phyloP scores from a whole-genome alignment of 1,140 invertebrate genomes.

The Mizuhopecten yessoensis region DNA sequence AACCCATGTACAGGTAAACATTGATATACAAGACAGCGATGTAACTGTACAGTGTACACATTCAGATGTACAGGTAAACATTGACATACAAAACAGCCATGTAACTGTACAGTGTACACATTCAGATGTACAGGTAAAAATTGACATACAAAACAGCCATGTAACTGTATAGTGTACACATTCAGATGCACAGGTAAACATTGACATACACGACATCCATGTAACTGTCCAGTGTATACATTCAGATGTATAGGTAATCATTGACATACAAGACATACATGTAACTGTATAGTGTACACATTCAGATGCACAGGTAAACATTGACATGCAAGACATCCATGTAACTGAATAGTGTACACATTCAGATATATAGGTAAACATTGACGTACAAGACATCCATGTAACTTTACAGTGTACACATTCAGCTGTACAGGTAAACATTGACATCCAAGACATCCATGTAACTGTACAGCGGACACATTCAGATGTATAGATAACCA shows the following conservation, averaged over 20 bases:
- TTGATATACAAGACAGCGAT: not conserved
- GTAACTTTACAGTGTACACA: too few species aligned
- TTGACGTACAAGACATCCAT: not conserved
- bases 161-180: too few species aligned
- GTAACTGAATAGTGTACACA: too few species aligned
- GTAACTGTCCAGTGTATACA: too few species aligned
- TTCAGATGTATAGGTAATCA: not conserved
- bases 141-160: too few species aligned
- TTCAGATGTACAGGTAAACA: not conserved
- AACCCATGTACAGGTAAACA: conserved; percentile 32
- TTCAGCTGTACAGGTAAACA: not conserved
- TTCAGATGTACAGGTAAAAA: not conserved
- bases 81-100: not conserved
- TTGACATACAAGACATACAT: not conserved
- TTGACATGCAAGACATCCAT: not conserved
- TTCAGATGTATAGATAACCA: not conserved
- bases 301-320: not conserved
- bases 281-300: too few species aligned
- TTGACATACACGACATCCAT: too few species aligned
- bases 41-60: too few species aligned
- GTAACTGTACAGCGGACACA: too few species aligned
- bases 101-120: too few species aligned
- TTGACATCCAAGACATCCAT: too few species aligned
- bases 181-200: not conserved
- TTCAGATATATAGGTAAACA: not conserved